A percentile compares a stretch with the other conserved stretches of the same genome.
phyloP scores from a whole-genome alignment of 2,113 vertebrate species.

The Fukomys damarensis region DNA sequence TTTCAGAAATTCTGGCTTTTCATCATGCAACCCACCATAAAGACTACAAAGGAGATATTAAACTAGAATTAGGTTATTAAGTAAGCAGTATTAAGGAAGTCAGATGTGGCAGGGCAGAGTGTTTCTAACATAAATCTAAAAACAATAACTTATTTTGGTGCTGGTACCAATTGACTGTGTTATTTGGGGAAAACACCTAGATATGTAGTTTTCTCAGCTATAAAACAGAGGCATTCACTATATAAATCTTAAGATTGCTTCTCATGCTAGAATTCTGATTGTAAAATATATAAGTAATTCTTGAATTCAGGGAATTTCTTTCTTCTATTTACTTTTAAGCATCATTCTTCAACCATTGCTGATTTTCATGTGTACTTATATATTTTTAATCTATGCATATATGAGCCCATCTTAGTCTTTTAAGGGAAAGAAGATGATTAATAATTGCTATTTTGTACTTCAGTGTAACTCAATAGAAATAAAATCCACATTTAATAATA shows the following conservation, averaged over 20 bases:
- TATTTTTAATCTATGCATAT: neutral
- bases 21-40: neutral
- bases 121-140: neutral
- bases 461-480: neutral
- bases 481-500: neutral
- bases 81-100: neutral
- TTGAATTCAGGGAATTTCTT: neutral
- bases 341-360: neutral
- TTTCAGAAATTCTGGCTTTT: constrained; percentile 18
- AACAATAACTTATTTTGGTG: neutral
- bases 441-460: neutral
- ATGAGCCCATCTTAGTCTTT: neutral
- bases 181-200: constrained; percentile 13
- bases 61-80: constrained; percentile 33
- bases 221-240: neutral
- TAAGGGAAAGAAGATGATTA: neutral
- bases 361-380: neutral
- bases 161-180: neutral
- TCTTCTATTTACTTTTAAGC: neutral
- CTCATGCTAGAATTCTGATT: neutral
- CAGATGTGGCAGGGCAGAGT: neutral
- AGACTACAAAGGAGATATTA: neutral
- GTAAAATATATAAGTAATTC: neutral
- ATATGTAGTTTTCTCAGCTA: neutral
- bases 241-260: neutral